A percentile compares a stretch with the other conserved stretches of the same genome.
Conservation (phyloP, 2,888 invertebrate species). For the Luperina testacea region DNA sequence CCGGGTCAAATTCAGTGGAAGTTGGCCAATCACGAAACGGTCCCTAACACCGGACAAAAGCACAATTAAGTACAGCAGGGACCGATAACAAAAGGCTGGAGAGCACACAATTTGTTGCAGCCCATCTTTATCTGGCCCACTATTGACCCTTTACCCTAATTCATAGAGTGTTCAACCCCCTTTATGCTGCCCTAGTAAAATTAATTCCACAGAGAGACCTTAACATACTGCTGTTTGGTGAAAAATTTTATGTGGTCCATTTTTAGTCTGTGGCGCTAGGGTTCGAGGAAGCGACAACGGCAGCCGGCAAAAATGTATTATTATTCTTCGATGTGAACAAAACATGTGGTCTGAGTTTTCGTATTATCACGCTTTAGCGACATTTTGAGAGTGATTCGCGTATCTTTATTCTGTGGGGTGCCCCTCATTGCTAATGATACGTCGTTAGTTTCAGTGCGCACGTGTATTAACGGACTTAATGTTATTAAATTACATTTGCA, state of each 20-base stretch:
- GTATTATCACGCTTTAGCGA: conserved; percentile 86
- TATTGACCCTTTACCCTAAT: conserved; percentile 90
- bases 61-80: conserved; percentile 89
- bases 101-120: conserved; percentile 89
- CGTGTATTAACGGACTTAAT: conserved; percentile 77
- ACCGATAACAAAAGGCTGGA: conserved; percentile 86
- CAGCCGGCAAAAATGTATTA: conserved; percentile 73
- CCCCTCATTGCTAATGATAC: conserved; percentile 80
- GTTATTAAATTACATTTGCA: conserved; percentile 64
- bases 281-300: conserved; percentile 53
- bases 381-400: conserved; percentile 88
- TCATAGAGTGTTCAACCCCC: conserved; percentile 80
- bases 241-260: conserved; percentile 31
- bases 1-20: conserved; percentile 74
- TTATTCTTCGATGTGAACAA: conserved; percentile 86
- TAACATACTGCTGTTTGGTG: conserved; percentile 58
- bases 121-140: conserved; percentile 88
- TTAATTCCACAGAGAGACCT: conserved; percentile 58
- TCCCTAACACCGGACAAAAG: conserved; percentile 85
- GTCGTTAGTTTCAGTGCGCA: conserved; percentile 79
- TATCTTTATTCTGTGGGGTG: conserved; percentile 74
- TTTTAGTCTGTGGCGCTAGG: conserved; percentile 69
- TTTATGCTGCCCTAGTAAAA: conserved; percentile 64
- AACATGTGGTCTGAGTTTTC: conserved; percentile 84
- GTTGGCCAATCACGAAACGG: conserved; percentile 81